Conservation (phyloP, 2,797 vertebrate genomes). For the Xyrichtys novacula region DNA sequence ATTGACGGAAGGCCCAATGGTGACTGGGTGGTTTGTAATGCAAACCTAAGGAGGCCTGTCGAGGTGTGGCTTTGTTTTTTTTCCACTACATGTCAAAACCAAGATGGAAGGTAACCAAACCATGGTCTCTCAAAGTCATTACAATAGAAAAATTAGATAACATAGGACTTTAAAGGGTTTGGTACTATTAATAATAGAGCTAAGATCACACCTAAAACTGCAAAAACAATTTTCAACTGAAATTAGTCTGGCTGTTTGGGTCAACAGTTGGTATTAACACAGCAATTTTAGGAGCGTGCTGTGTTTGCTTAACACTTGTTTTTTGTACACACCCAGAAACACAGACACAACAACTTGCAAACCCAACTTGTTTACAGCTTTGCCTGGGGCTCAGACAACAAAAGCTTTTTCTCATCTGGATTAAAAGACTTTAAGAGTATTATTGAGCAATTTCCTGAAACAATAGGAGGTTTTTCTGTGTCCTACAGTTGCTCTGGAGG, state of each 20-base stretch:
- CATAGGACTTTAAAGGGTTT: no score
- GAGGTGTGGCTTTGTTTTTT: no score
- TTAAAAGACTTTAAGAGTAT: slow-evolving; percentile 35
- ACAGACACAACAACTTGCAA: not conserved
- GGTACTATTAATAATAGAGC: not conserved
- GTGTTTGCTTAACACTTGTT: not conserved
- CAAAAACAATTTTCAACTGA: not conserved
- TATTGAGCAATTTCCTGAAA: slow-evolving; percentile 13
- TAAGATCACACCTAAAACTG: not conserved
- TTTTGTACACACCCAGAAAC: not conserved
- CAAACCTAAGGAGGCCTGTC: no score
- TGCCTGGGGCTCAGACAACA: slow-evolving; percentile 25
- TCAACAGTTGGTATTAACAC: no score
- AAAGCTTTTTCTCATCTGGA: slow-evolving; percentile 17
- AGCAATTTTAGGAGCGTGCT: no score
- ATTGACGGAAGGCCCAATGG: no score
- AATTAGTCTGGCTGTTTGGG: not conserved
- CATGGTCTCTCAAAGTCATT: no score
- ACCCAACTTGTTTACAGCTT: not conserved
- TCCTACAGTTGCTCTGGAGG: not conserved
- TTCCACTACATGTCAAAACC: no score
- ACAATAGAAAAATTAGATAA: no score
- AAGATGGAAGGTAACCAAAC: no score
- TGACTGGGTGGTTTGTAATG: no score
- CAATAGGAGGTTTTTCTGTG: not conserved